These are phyloP conservation scores for Eupleurogrammus muticus DNA, from an alignment of 2,797 vertebrate genomes.

Conservation along the genomic window DNA sequence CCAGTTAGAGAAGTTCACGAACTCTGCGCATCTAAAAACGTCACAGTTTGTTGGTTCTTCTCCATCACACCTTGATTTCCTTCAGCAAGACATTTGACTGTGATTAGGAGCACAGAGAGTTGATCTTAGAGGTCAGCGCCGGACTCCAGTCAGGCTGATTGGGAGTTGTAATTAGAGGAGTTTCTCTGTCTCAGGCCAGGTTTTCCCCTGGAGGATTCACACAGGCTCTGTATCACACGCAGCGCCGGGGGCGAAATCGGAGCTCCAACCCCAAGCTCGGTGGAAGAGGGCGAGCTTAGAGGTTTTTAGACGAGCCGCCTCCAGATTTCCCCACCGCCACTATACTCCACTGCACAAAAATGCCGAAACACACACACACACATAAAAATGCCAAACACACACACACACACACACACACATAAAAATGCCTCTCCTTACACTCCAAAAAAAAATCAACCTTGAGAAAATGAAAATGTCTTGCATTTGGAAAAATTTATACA, in stretches of 20 bases:
- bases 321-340: not conserved
- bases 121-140: slow-evolving; percentile 66
- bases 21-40: slow-evolving; percentile 71
- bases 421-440: not conserved
- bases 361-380: slow-evolving; percentile 6
- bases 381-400: not conserved
- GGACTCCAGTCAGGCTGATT: slow-evolving; percentile 72
- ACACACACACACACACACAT: too few species aligned
- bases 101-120: slow-evolving; percentile 63
- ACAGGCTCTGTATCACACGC: slow-evolving; percentile 67
- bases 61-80: slow-evolving; percentile 74
- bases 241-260: slow-evolving; percentile 62
- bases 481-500: too few species aligned
- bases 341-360: not conserved
- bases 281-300: slow-evolving; percentile 39
- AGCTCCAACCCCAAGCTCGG: slow-evolving; percentile 47
- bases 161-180: slow-evolving; percentile 81
- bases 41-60: slow-evolving; percentile 69
- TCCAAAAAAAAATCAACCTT: too few species aligned
- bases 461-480: too few species aligned
- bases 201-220: slow-evolving; percentile 63
- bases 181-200: slow-evolving; percentile 65
- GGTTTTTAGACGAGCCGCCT: slow-evolving; percentile 56
- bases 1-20: slow-evolving; percentile 56
- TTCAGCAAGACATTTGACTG: slow-evolving; percentile 68